Evolutionary conservation across 1,140 invertebrate species (phyloP).

Genomic region (Bilobella aurantiaca): DNA sequence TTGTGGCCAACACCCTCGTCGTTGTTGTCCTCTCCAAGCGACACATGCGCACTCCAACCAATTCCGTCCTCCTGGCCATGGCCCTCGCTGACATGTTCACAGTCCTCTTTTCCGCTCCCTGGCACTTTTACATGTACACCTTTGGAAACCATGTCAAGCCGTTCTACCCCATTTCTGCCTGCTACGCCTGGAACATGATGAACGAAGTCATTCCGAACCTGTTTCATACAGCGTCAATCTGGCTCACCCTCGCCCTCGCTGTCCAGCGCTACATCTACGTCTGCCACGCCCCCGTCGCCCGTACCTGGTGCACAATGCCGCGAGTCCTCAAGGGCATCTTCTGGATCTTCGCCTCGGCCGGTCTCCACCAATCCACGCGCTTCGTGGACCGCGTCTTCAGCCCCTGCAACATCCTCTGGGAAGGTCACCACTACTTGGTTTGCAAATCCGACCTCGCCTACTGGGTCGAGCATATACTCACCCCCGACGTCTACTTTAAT

Average conservation of each 20-base stretch:
- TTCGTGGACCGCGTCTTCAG: slow-evolving; percentile 59
- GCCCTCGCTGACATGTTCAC: slow-evolving; percentile 87
- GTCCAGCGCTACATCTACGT: slow-evolving; percentile 85
- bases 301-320: slow-evolving; percentile 75
- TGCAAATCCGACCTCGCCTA: slow-evolving; percentile 45
- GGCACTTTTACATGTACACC: slow-evolving; percentile 81
- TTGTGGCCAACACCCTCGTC: slow-evolving; percentile 81
- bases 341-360: slow-evolving; percentile 61
- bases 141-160: slow-evolving; percentile 72
- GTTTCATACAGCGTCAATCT: slow-evolving; percentile 85
- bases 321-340: slow-evolving; percentile 64
- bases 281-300: slow-evolving; percentile 72
- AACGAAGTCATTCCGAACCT: slow-evolving; percentile 65
- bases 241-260: slow-evolving; percentile 75
- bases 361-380: slow-evolving; percentile 64
- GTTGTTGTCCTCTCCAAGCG: slow-evolving; percentile 48
- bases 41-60: slow-evolving; percentile 58
- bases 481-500: slow-evolving; percentile 62
- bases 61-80: slow-evolving; percentile 64
- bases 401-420: slow-evolving; percentile 50
- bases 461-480: slow-evolving; percentile 55
- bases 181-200: slow-evolving; percentile 67
- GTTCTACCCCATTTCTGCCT: slow-evolving; percentile 57
- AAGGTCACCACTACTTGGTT: slow-evolving; percentile 44
- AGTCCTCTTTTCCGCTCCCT: slow-evolving; percentile 72